Evolutionary conservation across 2,888 invertebrate species (phyloP).

Genomic region (Chymomyza fuscimana): DNA sequence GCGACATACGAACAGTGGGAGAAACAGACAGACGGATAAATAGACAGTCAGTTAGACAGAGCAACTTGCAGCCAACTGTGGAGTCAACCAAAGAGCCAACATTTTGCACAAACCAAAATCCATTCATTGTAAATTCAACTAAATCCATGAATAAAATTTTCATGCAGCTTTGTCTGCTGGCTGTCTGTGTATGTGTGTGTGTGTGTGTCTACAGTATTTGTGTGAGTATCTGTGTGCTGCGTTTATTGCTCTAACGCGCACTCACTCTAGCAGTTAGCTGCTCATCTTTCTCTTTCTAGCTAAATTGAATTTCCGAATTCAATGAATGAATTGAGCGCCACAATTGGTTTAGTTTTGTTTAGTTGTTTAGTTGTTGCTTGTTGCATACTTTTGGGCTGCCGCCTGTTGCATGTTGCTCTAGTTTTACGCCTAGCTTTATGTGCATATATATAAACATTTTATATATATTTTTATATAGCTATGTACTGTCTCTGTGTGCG

Average conservation of each 20-base stretch:
- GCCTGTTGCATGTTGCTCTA: slow-evolving; percentile 63
- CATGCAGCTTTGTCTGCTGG: slow-evolving; percentile 36
- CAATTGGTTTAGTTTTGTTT: slow-evolving; percentile 70
- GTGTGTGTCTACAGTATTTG: slow-evolving; percentile 39
- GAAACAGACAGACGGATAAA: background rate
- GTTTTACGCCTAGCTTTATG: slow-evolving; percentile 29
- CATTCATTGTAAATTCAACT: slow-evolving; percentile 72
- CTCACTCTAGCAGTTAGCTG: background rate
- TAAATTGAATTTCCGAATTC: slow-evolving; percentile 79
- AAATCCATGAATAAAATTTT: slow-evolving; percentile 72
- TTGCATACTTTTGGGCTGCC: slow-evolving; percentile 67
- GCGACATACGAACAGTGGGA: background rate
- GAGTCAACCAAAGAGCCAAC: background rate
- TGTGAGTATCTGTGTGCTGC: slow-evolving; percentile 22
- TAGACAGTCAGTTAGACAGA: background rate
- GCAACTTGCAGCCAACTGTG: background rate
- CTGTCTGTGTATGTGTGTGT: slow-evolving; percentile 12
- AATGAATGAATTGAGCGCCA: slow-evolving; percentile 72
- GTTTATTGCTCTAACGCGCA: slow-evolving; percentile 11
- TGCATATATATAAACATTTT: slow-evolving; percentile 9
- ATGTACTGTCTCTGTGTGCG: slow-evolving; percentile 13
- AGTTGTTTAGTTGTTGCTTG: slow-evolving; percentile 62
- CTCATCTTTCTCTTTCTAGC: slow-evolving; percentile 24
- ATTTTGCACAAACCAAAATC: slow-evolving; percentile 46
- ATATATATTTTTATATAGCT: slow-evolving; percentile 3